A percentile compares a stretch with the other conserved stretches of the same genome.
These are phyloP conservation scores for Poeciliopsis gracilis DNA, from an alignment of 2,797 vertebrate species.

Conservation along the genomic window DNA sequence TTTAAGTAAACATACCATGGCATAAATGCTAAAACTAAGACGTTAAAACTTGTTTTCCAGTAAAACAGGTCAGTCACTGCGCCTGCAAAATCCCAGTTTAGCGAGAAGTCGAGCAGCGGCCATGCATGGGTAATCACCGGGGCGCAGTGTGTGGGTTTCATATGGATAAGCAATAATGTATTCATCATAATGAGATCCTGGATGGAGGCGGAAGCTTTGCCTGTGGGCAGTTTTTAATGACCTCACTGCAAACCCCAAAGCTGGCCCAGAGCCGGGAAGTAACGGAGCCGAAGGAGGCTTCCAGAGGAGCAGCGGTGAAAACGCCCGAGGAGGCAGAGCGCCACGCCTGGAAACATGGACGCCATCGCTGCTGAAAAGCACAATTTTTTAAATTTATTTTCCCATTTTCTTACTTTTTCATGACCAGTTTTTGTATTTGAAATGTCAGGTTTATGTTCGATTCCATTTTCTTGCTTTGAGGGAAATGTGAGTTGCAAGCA, in stretches of 20 bases:
- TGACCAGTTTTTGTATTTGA: too few species aligned
- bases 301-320: neutral
- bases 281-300: neutral
- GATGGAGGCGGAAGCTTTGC: constrained; percentile 12
- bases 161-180: constrained; percentile 11
- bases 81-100: neutral
- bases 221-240: constrained; percentile 21
- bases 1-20: neutral
- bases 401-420: too few species aligned
- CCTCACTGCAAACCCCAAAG: constrained; percentile 5
- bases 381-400: too few species aligned
- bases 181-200: constrained; percentile 10
- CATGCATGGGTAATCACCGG: neutral
- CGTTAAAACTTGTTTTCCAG: neutral
- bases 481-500: too few species aligned
- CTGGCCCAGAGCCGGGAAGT: neutral
- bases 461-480: too few species aligned
- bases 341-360: neutral
- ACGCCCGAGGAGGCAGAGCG: neutral
- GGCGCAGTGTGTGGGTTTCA: neutral
- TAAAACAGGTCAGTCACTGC: neutral
- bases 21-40: neutral
- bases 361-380: neutral
- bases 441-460: too few species aligned
- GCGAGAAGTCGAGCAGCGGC: neutral